Conservation (phyloP, 2,113 vertebrate species). For the Lynx canadensis region DNA sequence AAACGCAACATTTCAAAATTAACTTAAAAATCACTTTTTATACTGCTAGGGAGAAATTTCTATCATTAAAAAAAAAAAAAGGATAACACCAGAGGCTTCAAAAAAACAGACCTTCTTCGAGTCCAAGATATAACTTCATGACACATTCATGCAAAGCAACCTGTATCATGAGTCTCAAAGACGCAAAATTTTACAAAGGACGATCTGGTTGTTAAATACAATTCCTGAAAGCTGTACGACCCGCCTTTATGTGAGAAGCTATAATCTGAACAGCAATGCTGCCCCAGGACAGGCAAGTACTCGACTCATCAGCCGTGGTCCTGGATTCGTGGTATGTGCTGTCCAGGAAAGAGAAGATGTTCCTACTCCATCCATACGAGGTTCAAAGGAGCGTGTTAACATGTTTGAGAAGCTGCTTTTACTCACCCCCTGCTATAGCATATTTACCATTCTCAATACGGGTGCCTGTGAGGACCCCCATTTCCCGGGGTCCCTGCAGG, state of each 20-base stretch:
- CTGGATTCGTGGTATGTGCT: background rate
- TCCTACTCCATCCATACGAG: background rate
- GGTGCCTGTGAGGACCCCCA: fast-evolving
- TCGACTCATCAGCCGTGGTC: background rate
- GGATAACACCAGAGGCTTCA: background rate
- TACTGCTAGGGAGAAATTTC: background rate
- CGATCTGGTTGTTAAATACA: background rate
- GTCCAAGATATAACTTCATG: background rate
- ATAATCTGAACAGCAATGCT: background rate
- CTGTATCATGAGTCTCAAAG: background rate
- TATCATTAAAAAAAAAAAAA: background rate
- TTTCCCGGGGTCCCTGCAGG: background rate
- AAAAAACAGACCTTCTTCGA: background rate
- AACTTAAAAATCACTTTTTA: constrained; percentile 48
- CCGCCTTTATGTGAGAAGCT: background rate
- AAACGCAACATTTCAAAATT: constrained; percentile 33
- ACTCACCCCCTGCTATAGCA: no score
- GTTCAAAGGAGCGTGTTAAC: background rate
- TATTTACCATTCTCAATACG: background rate
- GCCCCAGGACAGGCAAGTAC: background rate
- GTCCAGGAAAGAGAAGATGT: background rate
- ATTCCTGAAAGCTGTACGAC: background rate
- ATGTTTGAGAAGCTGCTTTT: background rate
- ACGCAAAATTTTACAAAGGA: background rate
- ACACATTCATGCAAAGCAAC: background rate